Evolutionary conservation across 2,797 vertebrate species (phyloP).

Genomic region (Xiphophorus birchmanni): DNA sequence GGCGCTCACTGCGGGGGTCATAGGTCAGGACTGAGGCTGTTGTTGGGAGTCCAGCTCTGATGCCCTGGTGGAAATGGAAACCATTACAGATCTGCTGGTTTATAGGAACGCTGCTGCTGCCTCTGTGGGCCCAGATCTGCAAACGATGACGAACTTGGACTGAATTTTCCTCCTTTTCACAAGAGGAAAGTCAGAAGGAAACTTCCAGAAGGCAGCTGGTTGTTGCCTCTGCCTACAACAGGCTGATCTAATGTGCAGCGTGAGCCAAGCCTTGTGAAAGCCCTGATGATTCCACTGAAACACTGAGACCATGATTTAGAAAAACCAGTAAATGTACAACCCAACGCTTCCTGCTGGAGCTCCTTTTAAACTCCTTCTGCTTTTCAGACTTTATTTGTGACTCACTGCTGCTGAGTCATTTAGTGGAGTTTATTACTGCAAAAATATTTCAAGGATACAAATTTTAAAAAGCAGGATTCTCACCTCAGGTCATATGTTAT

Average conservation of each 20-base stretch:
- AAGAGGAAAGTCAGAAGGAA: slow-evolving; percentile 44
- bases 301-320: not conserved
- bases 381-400: not conserved
- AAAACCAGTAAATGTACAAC: not conserved
- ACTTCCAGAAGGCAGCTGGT: slow-evolving; percentile 24
- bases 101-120: slow-evolving; percentile 64
- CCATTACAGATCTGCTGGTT: slow-evolving; percentile 70
- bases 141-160: slow-evolving; percentile 25
- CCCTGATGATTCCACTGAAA: not conserved
- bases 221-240: not conserved
- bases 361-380: not conserved
- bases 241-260: not conserved
- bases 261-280: not conserved
- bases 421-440: too few relatives aligned
- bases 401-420: not conserved
- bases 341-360: not conserved
- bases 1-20: slow-evolving; percentile 41
- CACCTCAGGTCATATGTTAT: too few relatives aligned
- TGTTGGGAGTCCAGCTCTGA: slow-evolving; percentile 15
- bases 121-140: slow-evolving; percentile 37
- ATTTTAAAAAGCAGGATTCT: too few relatives aligned
- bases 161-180: slow-evolving; percentile 43
- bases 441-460: too few relatives aligned
- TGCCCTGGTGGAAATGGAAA: slow-evolving; percentile 74
- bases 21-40: slow-evolving; percentile 28